A percentile compares a stretch with the other conserved stretches of the same genome.
Evolutionary conservation across 2,888 invertebrate species (phyloP).

Genomic region (Portevinia maculata): DNA sequence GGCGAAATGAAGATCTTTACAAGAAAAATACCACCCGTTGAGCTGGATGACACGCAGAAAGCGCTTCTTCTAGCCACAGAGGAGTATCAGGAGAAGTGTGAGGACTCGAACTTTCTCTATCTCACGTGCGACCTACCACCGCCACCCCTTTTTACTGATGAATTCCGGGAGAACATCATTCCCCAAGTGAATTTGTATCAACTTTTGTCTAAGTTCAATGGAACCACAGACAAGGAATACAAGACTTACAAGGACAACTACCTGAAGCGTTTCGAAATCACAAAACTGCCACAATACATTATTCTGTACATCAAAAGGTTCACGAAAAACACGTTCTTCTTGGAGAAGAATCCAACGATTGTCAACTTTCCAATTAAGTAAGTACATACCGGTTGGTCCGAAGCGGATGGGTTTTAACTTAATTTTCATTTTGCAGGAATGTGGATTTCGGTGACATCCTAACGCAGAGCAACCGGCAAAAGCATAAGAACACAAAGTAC

Average conservation of each 20-base stretch:
- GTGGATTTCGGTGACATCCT: constrained; percentile 98
- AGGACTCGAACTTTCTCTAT: constrained; percentile 97
- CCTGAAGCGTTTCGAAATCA: constrained; percentile 97
- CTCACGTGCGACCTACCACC: constrained; percentile 98
- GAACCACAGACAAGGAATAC: constrained; percentile 97
- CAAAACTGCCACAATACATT: constrained; percentile 95
- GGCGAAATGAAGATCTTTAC: constrained; percentile 95
- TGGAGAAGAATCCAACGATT: constrained; percentile 99
- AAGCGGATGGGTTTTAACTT: background rate
- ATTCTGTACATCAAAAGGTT: constrained; percentile 98
- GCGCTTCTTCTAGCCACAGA: constrained; percentile 89
- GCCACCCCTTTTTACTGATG: constrained; percentile 98
- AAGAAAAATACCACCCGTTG: constrained; percentile 95
- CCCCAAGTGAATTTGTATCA: constrained; percentile 98
- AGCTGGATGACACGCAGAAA: constrained; percentile 94
- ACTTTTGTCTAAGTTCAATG: constrained; percentile 97
- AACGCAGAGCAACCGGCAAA: constrained; percentile 91
- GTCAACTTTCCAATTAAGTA: constrained; percentile 99
- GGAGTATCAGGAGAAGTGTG: constrained; percentile 93
- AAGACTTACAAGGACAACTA: constrained; percentile 99
- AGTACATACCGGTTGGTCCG: constrained; percentile 82
- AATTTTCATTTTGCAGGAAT: constrained; percentile 85
- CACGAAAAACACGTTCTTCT: constrained; percentile 99
- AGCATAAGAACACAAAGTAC: constrained; percentile 93
- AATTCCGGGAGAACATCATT: constrained; percentile 98